Base-by-base conservation (phyloP, 2,113 vertebrate species). In the Forbesichthys agassizii region DNA sequence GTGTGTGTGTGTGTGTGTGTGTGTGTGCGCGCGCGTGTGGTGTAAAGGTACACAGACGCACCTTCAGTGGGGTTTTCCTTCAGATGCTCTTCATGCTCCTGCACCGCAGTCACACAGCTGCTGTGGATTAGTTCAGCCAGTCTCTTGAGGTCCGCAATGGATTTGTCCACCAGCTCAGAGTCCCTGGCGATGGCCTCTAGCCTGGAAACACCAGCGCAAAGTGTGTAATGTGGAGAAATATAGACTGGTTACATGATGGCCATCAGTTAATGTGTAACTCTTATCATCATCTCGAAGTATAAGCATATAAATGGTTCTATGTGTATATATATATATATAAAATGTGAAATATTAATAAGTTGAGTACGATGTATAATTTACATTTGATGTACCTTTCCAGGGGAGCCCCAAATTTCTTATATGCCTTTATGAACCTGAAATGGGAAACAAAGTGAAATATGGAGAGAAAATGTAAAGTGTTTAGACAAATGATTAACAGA, bases 131-230 rank as follows among this genome's bases (percentile, higher is more conserved):
- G 93, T 8, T 99, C 97, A 0, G 96, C 98, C 1, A 99, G 88
- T 5, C 97, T 91, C 84, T 96, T 96, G 73, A 99, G 90, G 78
- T 99, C 98, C 8, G 98, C 98, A 9, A 98, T 92, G 0, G 97
- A 99, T 71, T 99, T 99, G 74, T 99, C 98, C n/a, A 99, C 97
- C 81, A 99, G 92, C 86, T 99, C 98, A 0, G 98, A 97, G 87
- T 99, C 98, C 4, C 97, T 92, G 3, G 98, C 98, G 49, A 99
- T 96, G 66, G 93, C 97, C 78, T 99, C 98, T 79, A 99, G 72
- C 83, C 98, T 99, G 85, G 12, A 69, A 42, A 3, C 14, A 75
- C 9, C 0, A 66, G 3, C 6, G 27, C 5, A 9, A 33, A 4
- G 11, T 62, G 11, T n/a, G 7, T 74, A 27, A 11, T 33, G 10